Percentiles rank a stretch among this genome's conserved stretches.
phyloP scores from a whole-genome alignment of 2,797 vertebrate genomes.

The Premnoplex brunnescens region DNA sequence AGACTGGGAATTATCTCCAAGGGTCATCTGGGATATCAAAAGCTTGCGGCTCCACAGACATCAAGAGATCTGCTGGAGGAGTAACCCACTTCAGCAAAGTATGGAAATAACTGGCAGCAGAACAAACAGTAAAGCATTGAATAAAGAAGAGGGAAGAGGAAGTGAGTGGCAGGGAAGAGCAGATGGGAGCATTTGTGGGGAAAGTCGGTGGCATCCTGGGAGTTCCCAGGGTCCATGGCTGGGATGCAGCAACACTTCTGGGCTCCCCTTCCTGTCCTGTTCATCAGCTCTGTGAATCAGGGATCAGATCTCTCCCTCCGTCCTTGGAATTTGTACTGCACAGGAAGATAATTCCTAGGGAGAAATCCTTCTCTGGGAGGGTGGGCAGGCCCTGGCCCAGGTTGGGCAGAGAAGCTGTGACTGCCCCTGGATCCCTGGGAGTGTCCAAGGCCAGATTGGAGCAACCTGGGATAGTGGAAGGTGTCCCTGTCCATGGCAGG shows the following conservation, averaged over 20 bases:
- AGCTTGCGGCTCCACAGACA: background rate
- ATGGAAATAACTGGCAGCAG: background rate
- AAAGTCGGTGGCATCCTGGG: background rate
- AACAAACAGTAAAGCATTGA: background rate
- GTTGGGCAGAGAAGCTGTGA: background rate
- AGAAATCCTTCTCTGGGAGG: background rate
- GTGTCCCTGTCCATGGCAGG: too few species aligned
- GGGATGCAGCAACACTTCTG: background rate
- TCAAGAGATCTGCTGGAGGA: background rate
- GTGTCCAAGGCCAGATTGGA: background rate
- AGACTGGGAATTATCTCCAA: background rate
- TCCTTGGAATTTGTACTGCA: background rate
- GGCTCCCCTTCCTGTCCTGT: background rate
- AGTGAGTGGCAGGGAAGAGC: background rate
- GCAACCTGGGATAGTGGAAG: rapidly evolving
- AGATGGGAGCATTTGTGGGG: background rate
- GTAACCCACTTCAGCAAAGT: background rate
- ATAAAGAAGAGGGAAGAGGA: background rate
- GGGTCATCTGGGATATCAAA: background rate
- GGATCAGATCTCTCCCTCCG: background rate
- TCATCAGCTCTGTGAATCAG: background rate
- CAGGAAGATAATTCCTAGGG: background rate
- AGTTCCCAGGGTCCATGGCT: background rate
- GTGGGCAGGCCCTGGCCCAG: rapidly evolving
- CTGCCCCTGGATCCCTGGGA: background rate